Evolutionary conservation across 2,888 invertebrate species (phyloP).

Genomic region (Syrista parreyssii): DNA sequence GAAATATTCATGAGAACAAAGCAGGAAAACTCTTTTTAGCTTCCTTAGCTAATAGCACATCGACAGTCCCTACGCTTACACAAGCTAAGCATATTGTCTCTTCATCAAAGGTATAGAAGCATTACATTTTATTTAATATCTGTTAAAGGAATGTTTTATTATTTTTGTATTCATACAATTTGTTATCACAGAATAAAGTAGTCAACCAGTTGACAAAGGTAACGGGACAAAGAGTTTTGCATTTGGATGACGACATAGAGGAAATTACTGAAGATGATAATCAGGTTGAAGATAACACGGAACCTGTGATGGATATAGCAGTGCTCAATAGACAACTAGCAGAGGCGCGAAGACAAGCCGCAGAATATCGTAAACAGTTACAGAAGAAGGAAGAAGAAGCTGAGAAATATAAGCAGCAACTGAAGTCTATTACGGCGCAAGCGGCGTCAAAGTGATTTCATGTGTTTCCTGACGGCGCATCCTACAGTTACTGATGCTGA

Average conservation of each 20-base stretch:
- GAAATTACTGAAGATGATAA: constrained; percentile 65
- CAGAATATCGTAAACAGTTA: constrained; percentile 62
- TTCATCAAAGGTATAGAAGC: constrained; percentile 38
- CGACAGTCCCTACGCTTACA: constrained; percentile 44
- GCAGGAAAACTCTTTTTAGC: constrained; percentile 55
- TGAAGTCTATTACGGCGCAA: constrained; percentile 53
- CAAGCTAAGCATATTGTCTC: constrained; percentile 48
- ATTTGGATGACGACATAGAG: constrained; percentile 58
- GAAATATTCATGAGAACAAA: constrained; percentile 49
- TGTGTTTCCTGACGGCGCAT: neutral
- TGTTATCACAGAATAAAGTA: constrained; percentile 46
- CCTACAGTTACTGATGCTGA: neutral
- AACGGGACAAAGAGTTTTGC: constrained; percentile 52
- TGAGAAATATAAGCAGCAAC: constrained; percentile 64
- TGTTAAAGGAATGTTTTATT: neutral
- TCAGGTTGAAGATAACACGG: constrained; percentile 49
- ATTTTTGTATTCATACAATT: neutral
- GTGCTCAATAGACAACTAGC: constrained; percentile 60
- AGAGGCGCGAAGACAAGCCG: constrained; percentile 59
- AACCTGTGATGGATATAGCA: constrained; percentile 50
- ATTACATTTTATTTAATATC: constrained; percentile 11
- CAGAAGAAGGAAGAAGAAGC: constrained; percentile 64
- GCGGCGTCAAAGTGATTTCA: constrained; percentile 35
- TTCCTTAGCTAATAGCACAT: constrained; percentile 48
- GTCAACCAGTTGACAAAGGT: constrained; percentile 38